A percentile compares a stretch with the other conserved stretches of the same genome.
Conservation (phyloP, 2,113 vertebrate genomes). For the Sterrhoptilus dennistouni region DNA sequence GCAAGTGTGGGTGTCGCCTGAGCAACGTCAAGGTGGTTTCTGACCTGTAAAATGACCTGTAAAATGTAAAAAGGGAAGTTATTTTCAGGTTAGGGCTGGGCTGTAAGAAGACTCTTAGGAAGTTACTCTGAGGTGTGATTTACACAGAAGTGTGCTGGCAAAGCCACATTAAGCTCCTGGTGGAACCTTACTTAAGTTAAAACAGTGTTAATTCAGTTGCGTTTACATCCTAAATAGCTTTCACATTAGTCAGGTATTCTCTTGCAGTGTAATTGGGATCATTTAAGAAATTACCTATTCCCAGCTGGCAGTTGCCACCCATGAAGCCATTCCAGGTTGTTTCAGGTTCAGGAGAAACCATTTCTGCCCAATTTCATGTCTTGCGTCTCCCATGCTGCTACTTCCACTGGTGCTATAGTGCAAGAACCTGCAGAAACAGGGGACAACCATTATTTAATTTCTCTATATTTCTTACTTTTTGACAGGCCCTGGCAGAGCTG, state of each 20-base stretch:
- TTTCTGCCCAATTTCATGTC: neutral
- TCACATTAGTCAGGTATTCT: neutral
- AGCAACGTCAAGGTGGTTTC: neutral
- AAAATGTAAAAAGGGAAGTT: neutral
- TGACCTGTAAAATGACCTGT: neutral
- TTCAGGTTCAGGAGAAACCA: neutral
- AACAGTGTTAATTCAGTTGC: neutral
- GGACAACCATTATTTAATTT: neutral
- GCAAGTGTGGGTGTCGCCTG: neutral
- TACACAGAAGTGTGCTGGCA: neutral
- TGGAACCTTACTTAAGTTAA: neutral
- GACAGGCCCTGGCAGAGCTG: neutral
- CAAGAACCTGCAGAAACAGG: neutral
- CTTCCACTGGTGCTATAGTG: neutral
- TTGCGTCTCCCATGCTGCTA: neutral
- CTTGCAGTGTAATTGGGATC: neutral
- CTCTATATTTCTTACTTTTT: neutral
- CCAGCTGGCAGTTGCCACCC: neutral
- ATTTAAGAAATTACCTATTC: neutral
- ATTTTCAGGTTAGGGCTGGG: neutral
- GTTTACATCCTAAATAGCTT: neutral
- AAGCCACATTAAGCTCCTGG: neutral
- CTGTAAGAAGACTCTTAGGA: neutral
- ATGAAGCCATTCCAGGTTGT: neutral
- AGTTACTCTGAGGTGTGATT: neutral